Evolutionary conservation across 1,140 invertebrate genomes (phyloP), one percentile per base, ranked within the genome.

Genomic region (Mesaphorura yosii): DNA sequence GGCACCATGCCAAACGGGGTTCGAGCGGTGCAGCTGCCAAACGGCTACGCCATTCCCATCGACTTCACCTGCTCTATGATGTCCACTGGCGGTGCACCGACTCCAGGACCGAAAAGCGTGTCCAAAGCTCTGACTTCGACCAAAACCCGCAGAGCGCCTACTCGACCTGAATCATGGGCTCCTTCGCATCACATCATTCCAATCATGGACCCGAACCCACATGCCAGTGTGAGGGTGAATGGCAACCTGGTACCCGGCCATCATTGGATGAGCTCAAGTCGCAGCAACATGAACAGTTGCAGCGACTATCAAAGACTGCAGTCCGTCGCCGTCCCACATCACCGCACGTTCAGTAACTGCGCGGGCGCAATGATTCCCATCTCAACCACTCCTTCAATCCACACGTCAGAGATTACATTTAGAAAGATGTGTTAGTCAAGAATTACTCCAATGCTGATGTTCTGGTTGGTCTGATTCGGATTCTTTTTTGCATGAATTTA

Each of bases 401-500:
- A 57, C 22, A 57, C 55, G 0, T 46, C 55, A 10, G 55, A 57
- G 48, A 57, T 57, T 20, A 57, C 55, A 17, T 57, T 57, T 34
- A 27, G 49, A 19, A 57, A 57, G 52, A 55, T 55, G 46, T 40
- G 23, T 12, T 55, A 49, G 50, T 44, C 7, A 27, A 46, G 7
- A 7, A 6, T 27, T 7, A 10, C 6, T 7, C 19, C 25, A 26
- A 46, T 15, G 7, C 7, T 7, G n/a, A 17, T 42, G 19, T 42
- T 42, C 23, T 42, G 10, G 7, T 19, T 19, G 7, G 10, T 12
- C 7, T 12, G 7, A 12, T 37, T 37, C 17, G 34, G 34, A 37
- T 17, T 12, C 34, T 37, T 37, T 37, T 37, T 37, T 37, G 12
- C 17, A 12, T 37, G 17, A 37, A 37, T 37, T 17, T 37, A 17